Conservation (phyloP, 2,113 vertebrate genomes). For the Pithys albifrons region DNA sequence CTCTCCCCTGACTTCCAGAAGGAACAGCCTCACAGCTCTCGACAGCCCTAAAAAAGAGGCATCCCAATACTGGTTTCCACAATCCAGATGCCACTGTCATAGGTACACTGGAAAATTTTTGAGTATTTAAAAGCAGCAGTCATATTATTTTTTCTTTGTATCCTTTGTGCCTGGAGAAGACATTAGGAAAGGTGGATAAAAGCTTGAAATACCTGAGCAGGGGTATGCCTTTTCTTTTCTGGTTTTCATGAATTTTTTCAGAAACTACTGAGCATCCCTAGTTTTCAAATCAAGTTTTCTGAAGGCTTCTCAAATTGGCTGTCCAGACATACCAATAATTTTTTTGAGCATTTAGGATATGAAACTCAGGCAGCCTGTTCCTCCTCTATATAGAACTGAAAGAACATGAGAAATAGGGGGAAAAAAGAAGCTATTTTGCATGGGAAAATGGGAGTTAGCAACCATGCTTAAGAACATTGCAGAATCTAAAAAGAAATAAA, state of each 20-base stretch:
- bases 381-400: not conserved
- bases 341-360: not conserved
- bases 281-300: not conserved
- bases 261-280: not conserved
- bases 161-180: not conserved
- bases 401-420: not conserved
- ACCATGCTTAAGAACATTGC: not conserved
- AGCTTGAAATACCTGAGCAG: not conserved
- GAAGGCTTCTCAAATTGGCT: not conserved
- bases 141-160: not conserved
- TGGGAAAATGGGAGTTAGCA: not conserved
- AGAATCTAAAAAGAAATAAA: not conserved
- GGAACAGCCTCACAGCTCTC: not conserved
- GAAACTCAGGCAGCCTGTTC: not conserved
- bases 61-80: not conserved
- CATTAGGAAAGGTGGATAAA: not conserved
- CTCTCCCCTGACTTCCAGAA: not conserved
- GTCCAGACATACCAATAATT: not conserved
- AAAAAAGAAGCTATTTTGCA: not conserved
- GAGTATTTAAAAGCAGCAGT: not conserved
- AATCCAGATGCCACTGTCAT: rapidly evolving
- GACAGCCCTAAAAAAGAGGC: not conserved
- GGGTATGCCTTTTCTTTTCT: not conserved
- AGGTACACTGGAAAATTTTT: not conserved
- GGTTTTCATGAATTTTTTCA: not conserved